Conservation (phyloP, 1,140 invertebrate genomes). For the Aphidius gifuensis region DNA sequence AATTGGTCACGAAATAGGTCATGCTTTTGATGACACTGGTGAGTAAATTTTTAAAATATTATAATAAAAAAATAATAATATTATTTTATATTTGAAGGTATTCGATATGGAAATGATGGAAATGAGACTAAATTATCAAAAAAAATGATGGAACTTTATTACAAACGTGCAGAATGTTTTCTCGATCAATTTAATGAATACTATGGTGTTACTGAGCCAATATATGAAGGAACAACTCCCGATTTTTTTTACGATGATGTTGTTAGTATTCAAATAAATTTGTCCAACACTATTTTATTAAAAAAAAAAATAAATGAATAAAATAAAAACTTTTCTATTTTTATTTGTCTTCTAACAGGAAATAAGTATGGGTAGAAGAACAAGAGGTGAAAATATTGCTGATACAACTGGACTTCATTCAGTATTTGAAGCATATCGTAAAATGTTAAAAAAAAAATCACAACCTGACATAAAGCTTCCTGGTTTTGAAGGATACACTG, state of each 20-base stretch:
- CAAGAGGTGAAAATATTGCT: slow-evolving; percentile 36
- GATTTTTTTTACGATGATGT: background rate
- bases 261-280: slow-evolving; percentile 1
- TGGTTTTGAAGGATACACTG: slow-evolving; percentile 53
- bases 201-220: slow-evolving; percentile 2
- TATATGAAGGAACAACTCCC: slow-evolving; percentile 5
- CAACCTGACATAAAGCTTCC: slow-evolving; percentile 34
- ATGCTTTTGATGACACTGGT: slow-evolving; percentile 59
- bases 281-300: no score
- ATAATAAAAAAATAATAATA: background rate
- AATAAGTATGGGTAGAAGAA: slow-evolving; percentile 1
- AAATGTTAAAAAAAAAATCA: slow-evolving; percentile 18
- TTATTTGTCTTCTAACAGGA: background rate
- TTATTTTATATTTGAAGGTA: background rate
- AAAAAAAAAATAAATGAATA: background rate
- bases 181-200: slow-evolving; percentile 21
- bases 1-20: slow-evolving; percentile 63
- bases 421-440: slow-evolving; percentile 27
- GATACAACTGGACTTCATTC: slow-evolving; percentile 57
- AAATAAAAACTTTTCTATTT: background rate
- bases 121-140: slow-evolving; percentile 13
- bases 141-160: slow-evolving; percentile 8
- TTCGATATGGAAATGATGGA: slow-evolving; percentile 9
- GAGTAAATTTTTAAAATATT: slow-evolving; percentile 17
- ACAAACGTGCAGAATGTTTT: slow-evolving; percentile 22